Base-by-base conservation (phyloP, 2,797 vertebrate genomes). In the Siniperca obscura region DNA sequence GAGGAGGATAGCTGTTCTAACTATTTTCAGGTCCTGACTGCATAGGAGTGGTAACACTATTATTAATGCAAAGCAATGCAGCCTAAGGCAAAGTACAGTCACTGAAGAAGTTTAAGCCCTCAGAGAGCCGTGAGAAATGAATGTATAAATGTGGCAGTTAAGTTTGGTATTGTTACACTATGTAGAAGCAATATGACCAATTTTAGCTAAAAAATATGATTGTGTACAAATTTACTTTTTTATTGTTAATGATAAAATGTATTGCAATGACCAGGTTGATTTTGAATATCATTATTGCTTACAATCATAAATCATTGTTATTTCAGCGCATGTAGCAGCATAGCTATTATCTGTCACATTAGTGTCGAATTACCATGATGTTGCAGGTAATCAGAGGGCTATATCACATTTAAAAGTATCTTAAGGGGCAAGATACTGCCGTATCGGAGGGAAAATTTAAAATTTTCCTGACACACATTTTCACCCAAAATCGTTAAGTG, bases 11-110 rank as follows among this genome's bases (percentile, higher is more conserved):
- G 77, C 19, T 30, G 25, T 19, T 72, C 8, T 46, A 21, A 46
- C 25, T 42, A n/a, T 38, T 74, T 65, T 57, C 36, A 68, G 53
- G 38, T 61, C 44, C 8, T 73, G 72, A 36, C 34, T 75, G 80
- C 56, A 36, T 65, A 53, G 19, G 6, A 40, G 5, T 52, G n/a
- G 13, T 36, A 50, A 68, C 50, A 46, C 30, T 11, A 27, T 50
- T 74, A 52, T n/a, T 3, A 62, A 65, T 57, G 68, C 44, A 57
- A 27, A 75, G 34, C 44, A 66, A 3, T 67, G 38, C 60, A 66
- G 71, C 30, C 27, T 34, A 30, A 65, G 48, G 13, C 3, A 0
- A 55, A 72, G 48, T 52, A 30, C n/a, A 74, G 27, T 71, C 21
- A 46, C 44, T 30, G 36, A 46, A 65, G 16, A 25, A 46, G 50